Evolutionary conservation across 1,140 invertebrate genomes (phyloP), one percentile per base, ranked within the genome.

Genomic region (Lasioglossum baleicum): DNA sequence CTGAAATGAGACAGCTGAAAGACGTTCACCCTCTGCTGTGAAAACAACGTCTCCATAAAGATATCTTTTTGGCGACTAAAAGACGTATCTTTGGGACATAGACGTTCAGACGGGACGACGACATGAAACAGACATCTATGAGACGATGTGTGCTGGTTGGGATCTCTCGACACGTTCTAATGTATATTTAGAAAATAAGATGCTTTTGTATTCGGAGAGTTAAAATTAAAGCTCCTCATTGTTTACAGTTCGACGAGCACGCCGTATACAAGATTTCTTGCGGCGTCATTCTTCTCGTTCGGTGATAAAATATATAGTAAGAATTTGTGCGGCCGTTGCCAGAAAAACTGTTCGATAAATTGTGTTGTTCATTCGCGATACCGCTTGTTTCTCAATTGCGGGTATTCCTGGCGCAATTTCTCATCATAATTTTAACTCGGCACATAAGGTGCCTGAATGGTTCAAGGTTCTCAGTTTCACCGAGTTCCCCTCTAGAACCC

Each of bases 381-480:
- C 44, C 31, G 5, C 17, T 44, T 48, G 31, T 77, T 77, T 63
- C 67, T 70, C 58, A 70, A 77, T 77, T 63, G 42, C 22, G 15
- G 26, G 7, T 77, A 70, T 70, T 70, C 20, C 56, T 69, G 56
- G 42, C 31, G 67, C 66, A 58, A 70, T 76, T 68, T 44, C 42
- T 48, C 53, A 22, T 76, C 65, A 69, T 76, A 76, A 76, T 68
- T 69, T 75, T 68, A 68, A 76, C 17, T 60, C 65, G 17, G 35
- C 42, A 69, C 56, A 22, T 8, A 53, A 60, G 65, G 40, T 56
- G 44, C 26, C 40, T 1, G 22, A 44, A 15, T 40, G 26, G 65
- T 75, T 75, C 65, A 75, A 75, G 40, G 40, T 35, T 35, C 17
- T 8, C 10, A 5, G 31, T 67, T 58, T 67, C 42, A 69, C 40